Conservation (phyloP, 2,797 vertebrate species). For the Crocodylus rhombifer region DNA sequence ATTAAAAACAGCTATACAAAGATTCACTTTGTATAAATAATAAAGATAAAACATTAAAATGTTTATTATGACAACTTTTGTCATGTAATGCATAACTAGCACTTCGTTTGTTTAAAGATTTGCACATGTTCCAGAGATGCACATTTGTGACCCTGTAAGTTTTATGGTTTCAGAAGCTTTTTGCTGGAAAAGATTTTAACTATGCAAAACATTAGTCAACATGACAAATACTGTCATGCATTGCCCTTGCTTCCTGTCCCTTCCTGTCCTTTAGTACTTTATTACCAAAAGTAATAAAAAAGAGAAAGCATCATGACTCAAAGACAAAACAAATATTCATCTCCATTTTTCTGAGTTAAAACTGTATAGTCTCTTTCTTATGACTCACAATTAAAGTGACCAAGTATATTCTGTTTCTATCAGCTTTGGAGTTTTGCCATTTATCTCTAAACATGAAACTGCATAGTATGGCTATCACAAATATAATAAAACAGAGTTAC, state of each 20-base stretch:
- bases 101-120: neutral
- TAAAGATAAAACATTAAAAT: neutral
- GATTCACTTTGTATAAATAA: neutral
- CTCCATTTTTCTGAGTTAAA: neutral
- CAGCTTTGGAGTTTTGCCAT: neutral
- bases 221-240: neutral
- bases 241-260: slow-evolving; percentile 1
- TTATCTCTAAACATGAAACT: neutral
- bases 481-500: neutral
- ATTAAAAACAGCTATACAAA: neutral
- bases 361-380: neutral
- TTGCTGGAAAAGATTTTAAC: neutral
- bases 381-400: neutral
- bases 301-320: neutral
- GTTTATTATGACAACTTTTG: neutral
- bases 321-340: neutral
- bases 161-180: neutral
- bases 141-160: neutral
- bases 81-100: neutral
- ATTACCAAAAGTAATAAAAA: neutral
- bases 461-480: neutral
- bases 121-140: neutral
- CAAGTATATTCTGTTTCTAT: neutral
- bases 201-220: neutral
- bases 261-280: neutral